Evolutionary conservation across 1,140 invertebrate species (phyloP), one percentile per base, ranked within the genome.

Genomic region (Drosophila subpulchrella): DNA sequence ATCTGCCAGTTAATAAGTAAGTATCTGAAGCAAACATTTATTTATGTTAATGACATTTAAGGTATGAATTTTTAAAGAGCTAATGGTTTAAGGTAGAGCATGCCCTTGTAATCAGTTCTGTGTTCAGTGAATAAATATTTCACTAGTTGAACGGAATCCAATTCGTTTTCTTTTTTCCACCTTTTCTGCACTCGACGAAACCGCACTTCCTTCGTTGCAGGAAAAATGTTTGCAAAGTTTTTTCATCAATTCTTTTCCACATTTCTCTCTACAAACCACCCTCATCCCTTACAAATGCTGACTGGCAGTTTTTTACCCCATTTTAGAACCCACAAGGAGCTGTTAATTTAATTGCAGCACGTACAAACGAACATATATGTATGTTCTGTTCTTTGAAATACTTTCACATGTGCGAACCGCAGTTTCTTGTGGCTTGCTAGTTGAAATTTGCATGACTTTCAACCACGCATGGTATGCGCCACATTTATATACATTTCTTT

Each of bases 261-360:
- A 24, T 10, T 36, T 15, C 56, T 38, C n/a, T 38, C 50, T 65
- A 13, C 27, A 34, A 12, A 27, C 30, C n/a, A 42, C 12, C 8
- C 30, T 15, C 12, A 61, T 48, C 24, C 48, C 38, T 32, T 32
- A 8, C 30, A 61, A 10, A n/a, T 12, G 50, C 60, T 65, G 53
- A 50, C 8, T 57, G 55, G 17, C 72, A 46, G 20, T 50, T 47
- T 39, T 60, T 42, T 32, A 15, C 17, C 10, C 20, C 38, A 17
- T 44, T 60, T 62, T 39, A 24, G 20, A n/a, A 57, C 41, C 59
- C 15, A 46, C 27, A 58, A 39, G 60, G 50, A 60, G 47, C 38
- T 86, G 65, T 81, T 86, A 78, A 85, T 86, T 85, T 81, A 86
- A 85, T 86, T 81, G 68, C 78, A 73, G 44, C 36, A 67, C 13